A percentile compares a stretch with the other conserved stretches of the same genome.
These are phyloP conservation scores for Oligia latruncula DNA, from an alignment of 2,888 invertebrate species.

Conservation along the genomic window DNA sequence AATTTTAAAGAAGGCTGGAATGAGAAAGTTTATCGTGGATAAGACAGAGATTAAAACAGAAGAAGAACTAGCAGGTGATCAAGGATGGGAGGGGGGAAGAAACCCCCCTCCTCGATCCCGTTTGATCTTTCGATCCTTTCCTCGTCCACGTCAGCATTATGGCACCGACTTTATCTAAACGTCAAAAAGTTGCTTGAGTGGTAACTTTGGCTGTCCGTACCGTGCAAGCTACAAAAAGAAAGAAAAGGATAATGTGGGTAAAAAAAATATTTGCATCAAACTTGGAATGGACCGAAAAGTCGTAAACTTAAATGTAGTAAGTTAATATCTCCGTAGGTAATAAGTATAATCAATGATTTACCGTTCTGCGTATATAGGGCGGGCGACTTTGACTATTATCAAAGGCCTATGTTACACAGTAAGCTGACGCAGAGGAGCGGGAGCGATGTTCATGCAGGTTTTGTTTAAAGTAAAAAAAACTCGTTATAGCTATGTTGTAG, in stretches of 20 bases:
- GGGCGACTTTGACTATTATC: background rate
- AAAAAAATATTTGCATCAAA: constrained; percentile 15
- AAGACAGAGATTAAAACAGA: too few relatives aligned
- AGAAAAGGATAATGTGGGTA: too few relatives aligned
- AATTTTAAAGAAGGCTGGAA: background rate
- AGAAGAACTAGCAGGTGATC: too few relatives aligned
- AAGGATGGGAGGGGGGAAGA: too few relatives aligned
- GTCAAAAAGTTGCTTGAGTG: too few relatives aligned
- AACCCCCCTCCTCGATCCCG: too few relatives aligned
- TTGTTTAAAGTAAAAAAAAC: background rate
- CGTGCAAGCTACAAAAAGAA: too few relatives aligned
- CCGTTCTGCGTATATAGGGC: background rate
- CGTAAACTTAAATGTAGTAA: constrained; percentile 47
- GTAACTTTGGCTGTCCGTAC: too few relatives aligned
- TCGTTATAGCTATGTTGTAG: background rate
- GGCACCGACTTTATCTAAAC: too few relatives aligned
- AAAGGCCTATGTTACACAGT: background rate
- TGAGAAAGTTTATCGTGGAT: too few relatives aligned
- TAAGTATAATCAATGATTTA: constrained; percentile 39
- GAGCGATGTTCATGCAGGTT: background rate
- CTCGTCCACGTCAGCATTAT: too few relatives aligned
- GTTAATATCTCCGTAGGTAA: constrained; percentile 48
- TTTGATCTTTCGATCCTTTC: too few relatives aligned
- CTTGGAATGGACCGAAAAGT: constrained; percentile 11
- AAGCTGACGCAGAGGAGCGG: background rate